These are phyloP conservation scores for Xiphorhynchus erythropygius DNA, from an alignment of 2,797 vertebrate genomes.

Conservation along the genomic window DNA sequence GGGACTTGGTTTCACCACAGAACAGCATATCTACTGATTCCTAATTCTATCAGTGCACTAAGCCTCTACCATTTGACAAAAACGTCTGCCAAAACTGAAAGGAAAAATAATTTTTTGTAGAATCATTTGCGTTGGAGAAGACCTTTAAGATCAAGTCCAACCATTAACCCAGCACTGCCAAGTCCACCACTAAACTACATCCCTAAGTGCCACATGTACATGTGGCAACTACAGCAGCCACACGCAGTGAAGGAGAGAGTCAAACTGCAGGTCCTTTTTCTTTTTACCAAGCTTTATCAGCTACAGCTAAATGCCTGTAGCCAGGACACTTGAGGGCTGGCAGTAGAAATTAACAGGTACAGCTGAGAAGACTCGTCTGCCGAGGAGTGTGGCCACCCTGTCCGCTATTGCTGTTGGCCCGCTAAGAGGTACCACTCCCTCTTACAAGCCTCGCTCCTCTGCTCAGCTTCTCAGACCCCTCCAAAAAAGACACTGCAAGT, in stretches of 20 bases:
- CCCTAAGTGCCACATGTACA: not conserved
- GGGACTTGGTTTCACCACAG: not conserved
- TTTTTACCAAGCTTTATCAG: not conserved
- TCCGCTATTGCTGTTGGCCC: not conserved
- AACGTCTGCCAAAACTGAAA: not conserved
- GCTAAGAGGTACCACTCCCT: not conserved
- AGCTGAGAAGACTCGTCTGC: rapidly evolving
- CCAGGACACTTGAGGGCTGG: not conserved
- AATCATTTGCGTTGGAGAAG: not conserved
- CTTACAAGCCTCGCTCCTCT: not conserved
- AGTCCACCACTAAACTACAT: not conserved
- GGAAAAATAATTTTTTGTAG: not conserved
- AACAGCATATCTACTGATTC: not conserved
- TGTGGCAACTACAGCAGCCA: not conserved
- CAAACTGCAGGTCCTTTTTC: not conserved
- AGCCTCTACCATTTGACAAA: not conserved
- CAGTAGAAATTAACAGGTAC: not conserved
- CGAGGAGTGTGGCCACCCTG: not conserved
- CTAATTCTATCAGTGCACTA: not conserved
- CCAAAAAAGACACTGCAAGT: not conserved
- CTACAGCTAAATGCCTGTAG: not conserved
- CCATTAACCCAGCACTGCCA: not conserved
- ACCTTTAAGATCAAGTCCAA: not conserved
- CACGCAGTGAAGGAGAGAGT: not conserved
- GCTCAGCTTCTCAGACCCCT: not conserved